Evolutionary conservation across 1,140 invertebrate species (phyloP).

Genomic region (Drosophila biarmipes): DNA sequence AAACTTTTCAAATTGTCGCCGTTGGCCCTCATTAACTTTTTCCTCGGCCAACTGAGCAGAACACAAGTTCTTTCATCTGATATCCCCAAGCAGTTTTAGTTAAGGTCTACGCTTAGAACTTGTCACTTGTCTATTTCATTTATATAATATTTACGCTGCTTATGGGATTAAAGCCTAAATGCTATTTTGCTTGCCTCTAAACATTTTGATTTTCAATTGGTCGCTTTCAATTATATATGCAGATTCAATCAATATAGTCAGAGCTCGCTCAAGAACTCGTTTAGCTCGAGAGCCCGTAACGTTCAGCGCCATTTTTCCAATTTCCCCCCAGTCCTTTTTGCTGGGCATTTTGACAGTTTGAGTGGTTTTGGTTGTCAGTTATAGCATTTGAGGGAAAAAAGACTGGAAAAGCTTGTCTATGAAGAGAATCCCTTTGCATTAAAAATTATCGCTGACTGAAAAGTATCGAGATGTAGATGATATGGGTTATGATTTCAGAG

Average conservation of each 20-base stretch:
- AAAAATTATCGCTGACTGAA: slow-evolving; percentile 22
- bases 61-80: not conserved
- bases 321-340: slow-evolving; percentile 9
- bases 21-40: slow-evolving; percentile 59
- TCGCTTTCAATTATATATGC: slow-evolving; percentile 59
- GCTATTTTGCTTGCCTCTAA: not conserved
- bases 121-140: not conserved
- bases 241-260: slow-evolving; percentile 62
- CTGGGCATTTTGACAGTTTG: slow-evolving; percentile 65
- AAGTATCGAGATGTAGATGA: not conserved
- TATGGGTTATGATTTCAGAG: not conserved
- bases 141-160: not conserved
- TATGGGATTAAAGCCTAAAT: not conserved
- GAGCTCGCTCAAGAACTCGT: slow-evolving; percentile 9
- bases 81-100: not conserved
- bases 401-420: slow-evolving; percentile 39
- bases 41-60: slow-evolving; percentile 4
- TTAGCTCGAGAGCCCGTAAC: slow-evolving; percentile 17
- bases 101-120: not conserved
- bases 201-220: slow-evolving; percentile 49
- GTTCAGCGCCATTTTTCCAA: slow-evolving; percentile 9
- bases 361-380: slow-evolving; percentile 70
- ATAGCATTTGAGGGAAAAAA: slow-evolving; percentile 13
- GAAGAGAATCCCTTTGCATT: slow-evolving; percentile 52
- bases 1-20: slow-evolving; percentile 43